A percentile compares a stretch with the other conserved stretches of the same genome.
Evolutionary conservation across 2,888 invertebrate species (phyloP).

Genomic region (Platynereis dumerilii): DNA sequence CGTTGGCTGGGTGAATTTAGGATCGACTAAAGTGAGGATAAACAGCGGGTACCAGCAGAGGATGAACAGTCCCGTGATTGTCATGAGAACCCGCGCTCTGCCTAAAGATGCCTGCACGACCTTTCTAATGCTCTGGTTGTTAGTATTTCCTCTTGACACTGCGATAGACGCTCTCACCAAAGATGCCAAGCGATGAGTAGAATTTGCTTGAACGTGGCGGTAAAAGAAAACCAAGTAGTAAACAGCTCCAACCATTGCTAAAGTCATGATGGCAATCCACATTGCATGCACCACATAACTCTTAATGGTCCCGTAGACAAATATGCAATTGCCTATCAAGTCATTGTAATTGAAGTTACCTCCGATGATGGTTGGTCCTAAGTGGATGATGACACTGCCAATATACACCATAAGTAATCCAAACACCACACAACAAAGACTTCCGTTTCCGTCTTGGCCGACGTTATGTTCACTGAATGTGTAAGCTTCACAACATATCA

Average conservation of each 20-base stretch:
- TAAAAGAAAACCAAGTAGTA: constrained; percentile 60
- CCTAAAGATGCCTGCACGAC: constrained; percentile 55
- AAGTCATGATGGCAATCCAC: constrained; percentile 61
- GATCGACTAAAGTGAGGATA: constrained; percentile 57
- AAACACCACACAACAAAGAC: constrained; percentile 60
- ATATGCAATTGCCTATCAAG: constrained; percentile 61
- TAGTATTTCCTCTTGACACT: constrained; percentile 43
- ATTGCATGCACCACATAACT: constrained; percentile 62
- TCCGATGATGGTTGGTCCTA: constrained; percentile 63
- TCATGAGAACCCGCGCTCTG: constrained; percentile 58
- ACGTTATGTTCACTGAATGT: constrained; percentile 58
- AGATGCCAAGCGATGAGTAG: constrained; percentile 37
- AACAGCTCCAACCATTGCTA: constrained; percentile 53
- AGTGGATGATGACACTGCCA: constrained; percentile 60
- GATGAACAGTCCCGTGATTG: constrained; percentile 53
- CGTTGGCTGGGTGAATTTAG: constrained; percentile 54
- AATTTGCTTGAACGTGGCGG: constrained; percentile 58
- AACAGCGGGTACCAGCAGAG: constrained; percentile 63
- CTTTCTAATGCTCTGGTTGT: constrained; percentile 35
- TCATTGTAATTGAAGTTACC: constrained; percentile 62
- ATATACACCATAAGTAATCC: constrained; percentile 62
- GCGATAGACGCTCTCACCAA: constrained; percentile 57
- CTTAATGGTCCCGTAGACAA: constrained; percentile 57
- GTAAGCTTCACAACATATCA: constrained; percentile 63
- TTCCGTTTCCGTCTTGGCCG: constrained; percentile 53